A percentile compares a stretch with the other conserved stretches of the same genome.
Evolutionary conservation across 2,888 invertebrate species (phyloP).

Genomic region (Flabesymbios commensalis): DNA sequence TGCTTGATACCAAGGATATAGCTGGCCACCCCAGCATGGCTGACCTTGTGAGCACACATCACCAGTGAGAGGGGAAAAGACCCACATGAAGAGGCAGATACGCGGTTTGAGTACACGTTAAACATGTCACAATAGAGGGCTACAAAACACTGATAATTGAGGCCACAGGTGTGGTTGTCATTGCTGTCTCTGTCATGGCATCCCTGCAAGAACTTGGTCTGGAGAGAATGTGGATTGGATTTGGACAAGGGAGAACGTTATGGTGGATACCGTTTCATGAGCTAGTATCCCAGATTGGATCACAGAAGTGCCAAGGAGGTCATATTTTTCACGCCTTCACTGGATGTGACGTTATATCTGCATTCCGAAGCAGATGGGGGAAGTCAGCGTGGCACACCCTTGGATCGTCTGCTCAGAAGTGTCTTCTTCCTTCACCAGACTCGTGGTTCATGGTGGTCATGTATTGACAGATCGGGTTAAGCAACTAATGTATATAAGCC

Average conservation of each 20-base stretch:
- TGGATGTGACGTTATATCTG: constrained; percentile 35
- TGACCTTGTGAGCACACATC: constrained; percentile 23
- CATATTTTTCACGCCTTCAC: constrained; percentile 38
- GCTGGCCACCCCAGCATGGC: constrained; percentile 24
- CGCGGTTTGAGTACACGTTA: constrained; percentile 22
- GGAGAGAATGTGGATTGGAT: constrained; percentile 30
- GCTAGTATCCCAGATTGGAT: constrained; percentile 19
- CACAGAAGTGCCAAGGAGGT: constrained; percentile 23
- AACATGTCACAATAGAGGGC: constrained; percentile 11
- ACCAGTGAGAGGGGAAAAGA: constrained; percentile 19
- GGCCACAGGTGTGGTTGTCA: constrained; percentile 13
- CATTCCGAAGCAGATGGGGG: constrained; percentile 33
- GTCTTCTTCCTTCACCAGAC: too few species aligned
- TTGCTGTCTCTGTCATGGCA: constrained; percentile 13
- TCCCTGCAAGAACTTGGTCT: constrained; percentile 16
- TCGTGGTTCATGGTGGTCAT: constrained; percentile 32
- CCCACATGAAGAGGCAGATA: constrained; percentile 33
- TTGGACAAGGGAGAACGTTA: constrained; percentile 26
- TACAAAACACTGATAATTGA: constrained; percentile 16
- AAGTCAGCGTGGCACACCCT: constrained; percentile 37
- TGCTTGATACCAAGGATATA: constrained; percentile 29
- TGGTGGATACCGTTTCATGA: constrained; percentile 36
- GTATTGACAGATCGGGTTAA: constrained; percentile 35
- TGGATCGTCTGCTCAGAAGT: too few species aligned
- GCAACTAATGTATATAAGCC: constrained; percentile 27